Percentiles rank a stretch among this genome's conserved stretches.
Conservation (phyloP, 2,888 invertebrate species). For the Melipona beecheii region DNA sequence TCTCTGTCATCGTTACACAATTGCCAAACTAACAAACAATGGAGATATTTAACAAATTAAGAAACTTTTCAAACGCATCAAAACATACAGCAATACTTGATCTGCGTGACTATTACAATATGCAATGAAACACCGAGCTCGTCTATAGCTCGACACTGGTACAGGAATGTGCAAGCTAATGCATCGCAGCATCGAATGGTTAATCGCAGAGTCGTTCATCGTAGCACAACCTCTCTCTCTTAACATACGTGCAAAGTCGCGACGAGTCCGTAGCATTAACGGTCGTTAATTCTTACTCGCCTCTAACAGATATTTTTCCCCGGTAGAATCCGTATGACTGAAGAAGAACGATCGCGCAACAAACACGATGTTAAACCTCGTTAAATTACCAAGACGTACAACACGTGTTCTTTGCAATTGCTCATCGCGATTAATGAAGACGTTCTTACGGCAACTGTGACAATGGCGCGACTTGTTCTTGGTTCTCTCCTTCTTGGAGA, state of each 20-base stretch:
- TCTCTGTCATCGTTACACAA: neutral
- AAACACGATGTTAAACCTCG: slow-evolving; percentile 11
- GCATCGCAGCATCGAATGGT: slow-evolving; percentile 71
- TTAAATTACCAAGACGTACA: neutral
- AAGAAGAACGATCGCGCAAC: slow-evolving; percentile 37
- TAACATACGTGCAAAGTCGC: slow-evolving; percentile 26
- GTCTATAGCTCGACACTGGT: slow-evolving; percentile 37
- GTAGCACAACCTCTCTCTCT: slow-evolving; percentile 55
- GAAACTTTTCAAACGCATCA: neutral
- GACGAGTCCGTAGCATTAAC: slow-evolving; percentile 60
- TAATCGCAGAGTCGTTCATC: slow-evolving; percentile 73
- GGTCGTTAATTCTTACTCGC: slow-evolving; percentile 59
- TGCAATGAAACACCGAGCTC: slow-evolving; percentile 47
- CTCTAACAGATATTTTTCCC: slow-evolving; percentile 51
- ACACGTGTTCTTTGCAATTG: slow-evolving; percentile 20
- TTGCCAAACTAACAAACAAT: neutral
- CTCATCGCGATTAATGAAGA: slow-evolving; percentile 30
- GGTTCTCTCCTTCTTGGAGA: neutral
- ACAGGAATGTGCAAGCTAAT: slow-evolving; percentile 61
- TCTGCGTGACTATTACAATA: neutral
- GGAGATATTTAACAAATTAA: neutral
- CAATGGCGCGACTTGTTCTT: neutral
- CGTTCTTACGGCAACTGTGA: neutral
- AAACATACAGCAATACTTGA: neutral
- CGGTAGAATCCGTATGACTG: neutral